Evolutionary conservation across 2,113 vertebrate species (phyloP).

Genomic region (Ochotona princeps): DNA sequence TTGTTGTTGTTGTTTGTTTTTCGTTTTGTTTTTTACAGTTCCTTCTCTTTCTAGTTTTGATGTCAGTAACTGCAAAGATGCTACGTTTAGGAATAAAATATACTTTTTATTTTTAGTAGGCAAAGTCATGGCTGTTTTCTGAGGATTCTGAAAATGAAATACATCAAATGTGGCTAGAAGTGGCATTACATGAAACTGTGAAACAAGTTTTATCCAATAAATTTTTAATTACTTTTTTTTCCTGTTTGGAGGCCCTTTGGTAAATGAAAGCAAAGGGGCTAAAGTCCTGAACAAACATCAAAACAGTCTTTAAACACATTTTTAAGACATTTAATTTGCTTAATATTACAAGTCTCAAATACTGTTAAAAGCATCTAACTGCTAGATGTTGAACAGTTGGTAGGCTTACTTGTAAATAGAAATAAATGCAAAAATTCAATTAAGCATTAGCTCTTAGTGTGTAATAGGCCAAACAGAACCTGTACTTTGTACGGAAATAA

Average conservation of each 20-base stretch:
- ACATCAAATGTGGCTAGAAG: not conserved
- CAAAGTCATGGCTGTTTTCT: conserved; percentile 41
- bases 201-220: too few species aligned
- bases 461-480: conserved; percentile 35
- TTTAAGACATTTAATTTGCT: conserved; percentile 45
- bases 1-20: too few species aligned
- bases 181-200: not conserved
- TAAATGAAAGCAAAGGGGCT: conserved; percentile 40
- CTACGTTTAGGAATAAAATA: not conserved
- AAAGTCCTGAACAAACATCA: conserved; percentile 33
- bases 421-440: conserved; percentile 54
- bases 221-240: not conserved
- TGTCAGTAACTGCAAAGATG: not conserved
- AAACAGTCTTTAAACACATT: conserved; percentile 55
- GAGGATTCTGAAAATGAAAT: conserved; percentile 27
- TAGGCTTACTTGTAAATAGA: conserved; percentile 61
- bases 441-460: conserved; percentile 36
- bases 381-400: conserved; percentile 51
- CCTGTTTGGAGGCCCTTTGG: not conserved
- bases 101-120: not conserved
- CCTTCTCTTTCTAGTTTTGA: too few species aligned
- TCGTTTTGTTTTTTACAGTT: too few species aligned
- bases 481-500: conserved; percentile 35
- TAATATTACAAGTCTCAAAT: conserved; percentile 38
- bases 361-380: conserved; percentile 56